Base-by-base conservation (phyloP, 2,113 vertebrate genomes). In the Lycaon pictus region DNA sequence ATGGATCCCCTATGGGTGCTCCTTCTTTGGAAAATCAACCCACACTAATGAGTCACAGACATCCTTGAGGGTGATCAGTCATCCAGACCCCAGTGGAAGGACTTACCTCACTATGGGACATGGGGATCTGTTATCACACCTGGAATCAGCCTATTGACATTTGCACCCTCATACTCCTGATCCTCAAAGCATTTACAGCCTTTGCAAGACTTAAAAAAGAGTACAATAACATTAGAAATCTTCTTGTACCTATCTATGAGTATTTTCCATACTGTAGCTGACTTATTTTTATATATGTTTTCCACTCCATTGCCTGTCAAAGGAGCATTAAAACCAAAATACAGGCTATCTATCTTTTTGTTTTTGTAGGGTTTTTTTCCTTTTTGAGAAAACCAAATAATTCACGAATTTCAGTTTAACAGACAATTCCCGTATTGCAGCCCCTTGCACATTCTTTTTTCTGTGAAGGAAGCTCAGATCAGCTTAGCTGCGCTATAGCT, bases 281-380 rank as follows among this genome's bases (percentile, higher is more conserved):
- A 69, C 58, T 60, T 81, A 82, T 62, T 62, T 87, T 71, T 27
- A 22, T 16, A 81, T 7, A 55, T 16, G 25, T 94, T n/a, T 76
- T 89, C 65, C 10, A 77, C 17, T 67, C 29, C 19, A 2, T 2
- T 1, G 25, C 65, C 72, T 65, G 6, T 86, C 88, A 82, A 56
- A 90, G 94, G 88, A 92, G 13, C 1, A 20, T 43, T 90, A 63
- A 84, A 94, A 92, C 56, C 16, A 92, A 94, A 88, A 90, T 19
- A 51, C 22, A 65, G 37, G 2, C 35, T 32, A 81, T 19, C 9
- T 1, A 20, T 71, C 13, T 29, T 82, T 92, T 60, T 56, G 22
- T 32, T 29, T 92, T 56, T 86, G 55, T 82, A 55, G 43, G 27
- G 56, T 92, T 7, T 74, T 74, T 62, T 27, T 1, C 35, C 8